phyloP scores from a whole-genome alignment of 1,140 invertebrate genomes.

The Zaprionus kolodkinae region DNA sequence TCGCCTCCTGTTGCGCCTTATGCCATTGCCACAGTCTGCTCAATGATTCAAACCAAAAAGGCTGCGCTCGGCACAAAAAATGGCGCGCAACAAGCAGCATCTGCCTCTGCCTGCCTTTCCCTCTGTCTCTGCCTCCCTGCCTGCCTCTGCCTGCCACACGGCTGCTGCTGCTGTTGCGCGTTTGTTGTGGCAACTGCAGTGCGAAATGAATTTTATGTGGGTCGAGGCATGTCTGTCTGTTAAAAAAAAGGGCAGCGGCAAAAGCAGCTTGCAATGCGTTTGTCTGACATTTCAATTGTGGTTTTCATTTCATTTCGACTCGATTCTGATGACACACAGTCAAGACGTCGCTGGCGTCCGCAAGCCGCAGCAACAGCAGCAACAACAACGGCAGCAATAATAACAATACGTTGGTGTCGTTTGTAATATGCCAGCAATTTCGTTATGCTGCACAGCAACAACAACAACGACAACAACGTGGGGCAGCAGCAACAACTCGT shows the following conservation, averaged over 20 bases:
- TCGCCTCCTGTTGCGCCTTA: constrained; percentile 68
- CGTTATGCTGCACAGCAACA: constrained; percentile 57
- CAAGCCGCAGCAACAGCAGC: constrained; percentile 36
- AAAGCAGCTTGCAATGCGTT: constrained; percentile 45
- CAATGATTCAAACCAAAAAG: constrained; percentile 35
- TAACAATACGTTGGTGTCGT: constrained; percentile 78
- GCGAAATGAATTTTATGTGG: constrained; percentile 68
- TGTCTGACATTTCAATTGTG: constrained; percentile 76
- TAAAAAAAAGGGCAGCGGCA: neutral
- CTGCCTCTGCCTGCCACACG: constrained; percentile 5
- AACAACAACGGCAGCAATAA: constrained; percentile 44
- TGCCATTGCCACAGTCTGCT: constrained; percentile 25
- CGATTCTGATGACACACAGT: constrained; percentile 74
- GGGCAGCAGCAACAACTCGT: constrained; percentile 13
- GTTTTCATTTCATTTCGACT: constrained; percentile 66
- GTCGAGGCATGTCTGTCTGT: constrained; percentile 34
- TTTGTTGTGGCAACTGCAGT: constrained; percentile 36
- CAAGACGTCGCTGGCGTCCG: constrained; percentile 61
- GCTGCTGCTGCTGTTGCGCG: constrained; percentile 4
- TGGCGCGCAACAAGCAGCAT: constrained; percentile 65
- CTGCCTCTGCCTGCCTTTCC: neutral
- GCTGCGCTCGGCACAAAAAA: constrained; percentile 28
- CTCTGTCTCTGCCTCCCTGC: neutral
- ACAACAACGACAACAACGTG: constrained; percentile 11
- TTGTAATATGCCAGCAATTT: constrained; percentile 78